Base-by-base conservation (phyloP, 2,113 vertebrate species). In the Spermophilus dauricus region DNA sequence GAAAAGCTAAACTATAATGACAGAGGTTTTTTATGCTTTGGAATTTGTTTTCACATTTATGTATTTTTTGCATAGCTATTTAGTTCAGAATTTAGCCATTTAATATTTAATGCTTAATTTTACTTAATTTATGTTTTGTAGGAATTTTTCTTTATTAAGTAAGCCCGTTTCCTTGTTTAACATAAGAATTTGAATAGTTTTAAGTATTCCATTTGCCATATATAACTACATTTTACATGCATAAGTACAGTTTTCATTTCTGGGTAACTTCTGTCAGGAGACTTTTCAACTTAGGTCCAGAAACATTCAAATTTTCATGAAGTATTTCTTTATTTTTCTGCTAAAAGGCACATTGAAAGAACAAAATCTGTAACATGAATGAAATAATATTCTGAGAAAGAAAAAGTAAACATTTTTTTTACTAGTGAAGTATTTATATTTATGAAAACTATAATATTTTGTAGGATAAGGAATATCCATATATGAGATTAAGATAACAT, bases 121-220 rank as follows among this genome's bases (percentile, higher is more conserved):
- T 39, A 56, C 26, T 7, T 56, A 72, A 8, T 39, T 22, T 93
- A 65, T 58, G 18, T 72, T 13, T 86, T 72, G 22, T 56, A 65
- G 0, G 0, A 1, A 48, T 45, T 81, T 85, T 73, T 8, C 24
- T 89, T 73, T 63, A 56, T 24, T 2, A 8, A n/a, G 0, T 69
- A 45, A 42, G 22, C 24, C 63, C 63, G 30, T 72, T 8, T 24
- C 70, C 32, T 77, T 6, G 51, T 83, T 69, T 65, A 48, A 48
- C 70, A 1, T 78, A 37, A n/a, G 61, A 84, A 2, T 70, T 53
- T 78, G 16, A 48, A 37, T 0, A 10, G 5, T 77, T 78, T 30
- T 78, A 39, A 85, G 13, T 77, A 34, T 26, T 28, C 12, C 1
- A 28, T 10, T 81, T 32, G 65, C 72, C 58, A 4, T 37, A 48